Conservation (phyloP, 1,140 invertebrate genomes). For the Lasioglossum baleicum region DNA sequence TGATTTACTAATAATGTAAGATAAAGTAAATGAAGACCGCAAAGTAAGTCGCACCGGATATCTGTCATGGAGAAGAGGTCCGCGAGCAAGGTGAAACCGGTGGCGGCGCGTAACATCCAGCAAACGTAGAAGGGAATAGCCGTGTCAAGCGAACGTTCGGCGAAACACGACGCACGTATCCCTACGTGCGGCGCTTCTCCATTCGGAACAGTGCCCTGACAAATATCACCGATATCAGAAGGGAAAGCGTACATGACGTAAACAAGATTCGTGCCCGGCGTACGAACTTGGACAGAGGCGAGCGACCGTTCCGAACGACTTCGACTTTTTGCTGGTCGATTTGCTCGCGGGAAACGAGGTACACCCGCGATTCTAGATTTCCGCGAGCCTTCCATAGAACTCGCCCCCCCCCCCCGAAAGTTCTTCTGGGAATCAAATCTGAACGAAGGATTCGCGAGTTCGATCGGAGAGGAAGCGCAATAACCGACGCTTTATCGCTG, state of each 20-base stretch:
- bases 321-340: conserved; percentile 42
- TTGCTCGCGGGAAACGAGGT: conserved; percentile 14
- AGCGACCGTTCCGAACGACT: neutral
- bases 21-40: too few species aligned
- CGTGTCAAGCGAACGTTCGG: conserved; percentile 29
- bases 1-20: too few species aligned
- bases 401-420: neutral
- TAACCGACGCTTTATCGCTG: conserved; percentile 49
- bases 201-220: conserved; percentile 55
- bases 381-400: too few species aligned
- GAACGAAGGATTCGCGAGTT: too few species aligned
- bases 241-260: conserved; percentile 64
- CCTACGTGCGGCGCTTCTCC: conserved; percentile 47
- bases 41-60: too few species aligned
- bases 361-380: neutral
- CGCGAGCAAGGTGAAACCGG: too few species aligned
- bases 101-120: too few species aligned
- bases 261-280: conserved; percentile 62
- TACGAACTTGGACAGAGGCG: conserved; percentile 43
- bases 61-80: too few species aligned
- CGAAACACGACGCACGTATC: conserved; percentile 40
- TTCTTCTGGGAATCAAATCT: neutral
- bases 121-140: neutral
- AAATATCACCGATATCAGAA: conserved; percentile 64
- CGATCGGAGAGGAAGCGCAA: conserved; percentile 11